Percentiles rank a stretch among this genome's conserved stretches.
phyloP scores from a whole-genome alignment of 2,888 invertebrate species.

The Philereme vetulata region DNA sequence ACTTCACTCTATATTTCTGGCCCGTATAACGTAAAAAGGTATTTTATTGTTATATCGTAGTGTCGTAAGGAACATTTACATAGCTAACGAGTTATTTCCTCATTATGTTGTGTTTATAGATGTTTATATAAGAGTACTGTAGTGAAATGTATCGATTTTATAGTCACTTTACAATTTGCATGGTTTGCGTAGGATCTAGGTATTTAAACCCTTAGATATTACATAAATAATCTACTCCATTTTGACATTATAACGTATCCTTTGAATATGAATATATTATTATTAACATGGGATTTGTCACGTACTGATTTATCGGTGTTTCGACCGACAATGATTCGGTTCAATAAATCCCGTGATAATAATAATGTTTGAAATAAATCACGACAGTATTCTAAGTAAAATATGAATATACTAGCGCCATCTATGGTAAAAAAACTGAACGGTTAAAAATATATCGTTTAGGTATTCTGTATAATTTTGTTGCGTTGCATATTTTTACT shows the following conservation, averaged over 20 bases:
- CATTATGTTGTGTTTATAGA: constrained; percentile 38
- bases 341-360: no score
- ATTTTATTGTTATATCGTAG: constrained; percentile 25
- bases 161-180: constrained; percentile 35
- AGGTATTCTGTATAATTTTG: neutral
- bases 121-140: constrained; percentile 36
- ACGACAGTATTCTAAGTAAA: neutral
- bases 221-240: neutral
- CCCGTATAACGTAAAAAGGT: neutral
- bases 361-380: no score
- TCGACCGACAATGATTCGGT: no score
- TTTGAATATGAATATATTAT: neutral
- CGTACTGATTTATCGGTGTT: no score
- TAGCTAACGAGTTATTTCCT: constrained; percentile 31
- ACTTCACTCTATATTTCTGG: no score
- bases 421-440: neutral
- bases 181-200: constrained; percentile 26
- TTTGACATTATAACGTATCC: neutral
- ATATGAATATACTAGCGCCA: neutral
- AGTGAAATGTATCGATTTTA: constrained; percentile 44
- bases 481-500: neutral
- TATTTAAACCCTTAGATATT: neutral
- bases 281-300: no score
- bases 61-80: constrained; percentile 21
- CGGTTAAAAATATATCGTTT: neutral